Conservation (phyloP, 2,113 vertebrate genomes). For the Leuciscus idus region DNA sequence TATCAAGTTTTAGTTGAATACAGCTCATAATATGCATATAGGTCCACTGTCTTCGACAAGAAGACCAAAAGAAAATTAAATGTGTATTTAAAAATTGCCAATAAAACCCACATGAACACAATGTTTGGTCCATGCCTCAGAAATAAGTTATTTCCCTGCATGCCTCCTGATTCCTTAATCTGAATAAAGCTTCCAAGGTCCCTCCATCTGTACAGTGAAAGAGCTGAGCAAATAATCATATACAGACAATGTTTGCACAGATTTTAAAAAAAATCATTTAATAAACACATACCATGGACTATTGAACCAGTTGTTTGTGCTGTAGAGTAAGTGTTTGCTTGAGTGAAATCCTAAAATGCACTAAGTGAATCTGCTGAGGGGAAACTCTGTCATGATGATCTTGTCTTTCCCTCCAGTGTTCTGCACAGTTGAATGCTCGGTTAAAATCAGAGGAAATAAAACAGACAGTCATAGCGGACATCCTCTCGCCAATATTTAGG, state of each 20-base stretch:
- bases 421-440: neutral
- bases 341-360: neutral
- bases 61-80: neutral
- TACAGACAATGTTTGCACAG: neutral
- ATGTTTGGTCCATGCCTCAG: neutral
- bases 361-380: neutral
- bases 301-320: slow-evolving; percentile 7
- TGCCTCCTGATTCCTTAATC: neutral
- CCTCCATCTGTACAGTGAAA: slow-evolving; percentile 4
- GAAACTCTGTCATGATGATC: slow-evolving; percentile 1
- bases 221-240: neutral
- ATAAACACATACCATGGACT: neutral
- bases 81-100: neutral
- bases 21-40: neutral
- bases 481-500: neutral
- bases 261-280: no score
- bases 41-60: neutral
- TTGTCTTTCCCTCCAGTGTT: neutral
- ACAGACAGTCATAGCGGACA: neutral
- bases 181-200: slow-evolving; percentile 6
- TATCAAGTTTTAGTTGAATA: neutral
- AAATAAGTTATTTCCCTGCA: neutral
- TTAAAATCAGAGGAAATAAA: neutral
- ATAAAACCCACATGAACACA: neutral
- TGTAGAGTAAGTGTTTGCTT: neutral